phyloP scores from a whole-genome alignment of 2,113 vertebrate genomes.

The Phrynocephalus versicolor region DNA sequence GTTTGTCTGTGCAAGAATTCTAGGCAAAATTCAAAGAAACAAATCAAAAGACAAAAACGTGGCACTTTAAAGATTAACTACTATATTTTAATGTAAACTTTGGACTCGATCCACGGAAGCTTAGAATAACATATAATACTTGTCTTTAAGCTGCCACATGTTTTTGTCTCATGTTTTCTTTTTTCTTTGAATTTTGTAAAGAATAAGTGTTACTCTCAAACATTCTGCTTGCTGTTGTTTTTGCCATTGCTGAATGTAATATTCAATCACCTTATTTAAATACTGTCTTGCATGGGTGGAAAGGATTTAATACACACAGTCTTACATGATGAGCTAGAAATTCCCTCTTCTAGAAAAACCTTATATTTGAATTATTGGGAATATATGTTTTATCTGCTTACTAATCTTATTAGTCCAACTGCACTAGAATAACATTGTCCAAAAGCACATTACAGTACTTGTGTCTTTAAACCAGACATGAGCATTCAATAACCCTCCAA shows the following conservation, averaged over 20 bases:
- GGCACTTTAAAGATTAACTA: no score
- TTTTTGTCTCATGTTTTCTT: no score
- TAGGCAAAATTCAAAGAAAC: no score
- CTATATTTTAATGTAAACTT: no score
- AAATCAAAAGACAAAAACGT: no score
- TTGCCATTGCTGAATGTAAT: background rate
- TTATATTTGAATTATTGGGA: background rate
- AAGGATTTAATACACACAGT: background rate
- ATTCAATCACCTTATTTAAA: background rate
- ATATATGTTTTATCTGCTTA: background rate
- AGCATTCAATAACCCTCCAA: background rate
- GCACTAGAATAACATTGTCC: background rate
- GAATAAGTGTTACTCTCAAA: no score
- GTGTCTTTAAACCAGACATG: background rate
- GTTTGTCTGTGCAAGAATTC: no score
- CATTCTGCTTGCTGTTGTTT: no score
- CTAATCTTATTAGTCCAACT: background rate
- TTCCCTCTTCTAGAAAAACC: background rate
- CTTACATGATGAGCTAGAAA: background rate
- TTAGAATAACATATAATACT: no score
- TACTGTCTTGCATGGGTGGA: background rate
- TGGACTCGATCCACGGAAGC: no score
- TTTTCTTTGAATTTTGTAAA: no score
- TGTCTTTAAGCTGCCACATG: no score
- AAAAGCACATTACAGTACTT: background rate